A percentile compares a stretch with the other conserved stretches of the same genome.
Conservation (phyloP, 1,140 invertebrate genomes). For the Daktulosphaira vitifoliae region DNA sequence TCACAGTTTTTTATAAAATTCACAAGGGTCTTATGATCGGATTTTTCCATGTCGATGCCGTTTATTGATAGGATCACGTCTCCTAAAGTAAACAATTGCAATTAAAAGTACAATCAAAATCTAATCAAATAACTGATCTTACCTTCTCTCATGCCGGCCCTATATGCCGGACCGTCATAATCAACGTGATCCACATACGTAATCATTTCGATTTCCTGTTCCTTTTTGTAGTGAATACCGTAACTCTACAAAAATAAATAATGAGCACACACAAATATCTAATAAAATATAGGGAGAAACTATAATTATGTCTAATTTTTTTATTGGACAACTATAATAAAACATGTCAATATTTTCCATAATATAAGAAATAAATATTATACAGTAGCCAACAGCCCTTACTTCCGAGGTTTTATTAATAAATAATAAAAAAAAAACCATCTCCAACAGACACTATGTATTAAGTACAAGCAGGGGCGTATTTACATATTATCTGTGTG, state of each 20-base stretch:
- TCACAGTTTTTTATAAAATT: slow-evolving; percentile 84
- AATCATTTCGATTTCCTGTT: slow-evolving; percentile 66
- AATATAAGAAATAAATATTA: too few relatives aligned
- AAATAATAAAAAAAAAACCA: too few relatives aligned
- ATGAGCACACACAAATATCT: background rate
- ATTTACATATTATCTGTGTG: too few relatives aligned
- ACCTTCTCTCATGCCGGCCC: slow-evolving; percentile 84
- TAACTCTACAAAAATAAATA: slow-evolving; percentile 63
- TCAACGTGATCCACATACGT: slow-evolving; percentile 96
- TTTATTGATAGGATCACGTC: slow-evolving; percentile 93
- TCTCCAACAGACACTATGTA: too few relatives aligned
- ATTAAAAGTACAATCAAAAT: too few relatives aligned
- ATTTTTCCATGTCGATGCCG: slow-evolving; percentile 81
- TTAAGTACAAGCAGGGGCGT: too few relatives aligned
- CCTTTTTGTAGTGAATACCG: slow-evolving; percentile 87
- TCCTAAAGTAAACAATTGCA: slow-evolving; percentile 42
- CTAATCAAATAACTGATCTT: background rate
- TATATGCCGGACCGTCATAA: slow-evolving; percentile 76
- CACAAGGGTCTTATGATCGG: slow-evolving; percentile 82
- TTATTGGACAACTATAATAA: too few relatives aligned
- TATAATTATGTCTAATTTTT: too few relatives aligned
- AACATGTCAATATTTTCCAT: too few relatives aligned
- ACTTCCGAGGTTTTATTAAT: too few relatives aligned
- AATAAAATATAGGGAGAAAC: background rate
- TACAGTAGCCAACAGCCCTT: too few relatives aligned